Conservation (phyloP, 2,888 invertebrate species). For the Drepanosiphum platanoidis region DNA sequence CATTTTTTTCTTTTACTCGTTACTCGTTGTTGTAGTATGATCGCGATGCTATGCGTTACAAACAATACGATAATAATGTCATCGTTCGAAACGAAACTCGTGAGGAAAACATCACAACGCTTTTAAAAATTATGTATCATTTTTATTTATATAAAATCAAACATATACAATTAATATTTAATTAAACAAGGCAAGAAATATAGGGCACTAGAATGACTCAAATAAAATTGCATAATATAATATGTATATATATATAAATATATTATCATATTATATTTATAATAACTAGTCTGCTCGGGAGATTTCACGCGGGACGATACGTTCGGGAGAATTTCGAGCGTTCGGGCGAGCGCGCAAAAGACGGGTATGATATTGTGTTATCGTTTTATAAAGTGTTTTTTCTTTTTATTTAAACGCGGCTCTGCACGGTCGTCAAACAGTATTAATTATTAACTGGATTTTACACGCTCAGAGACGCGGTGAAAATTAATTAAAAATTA, state of each 20-base stretch:
- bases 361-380: not conserved
- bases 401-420: too few species aligned
- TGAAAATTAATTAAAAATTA: not conserved
- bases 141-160: slow-evolving; percentile 30
- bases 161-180: slow-evolving; percentile 41
- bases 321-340: not conserved
- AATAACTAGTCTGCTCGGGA: not conserved
- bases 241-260: too few species aligned
- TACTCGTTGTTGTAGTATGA: too few species aligned
- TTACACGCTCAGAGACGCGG: not conserved
- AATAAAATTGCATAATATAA: slow-evolving; percentile 27
- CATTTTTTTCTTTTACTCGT: too few species aligned
- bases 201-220: slow-evolving; percentile 50
- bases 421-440: too few species aligned
- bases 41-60: too few species aligned
- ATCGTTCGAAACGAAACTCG: too few species aligned
- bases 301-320: not conserved
- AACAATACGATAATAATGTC: too few species aligned
- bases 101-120: not conserved
- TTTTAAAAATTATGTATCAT: slow-evolving; percentile 31
- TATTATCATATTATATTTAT: not conserved
- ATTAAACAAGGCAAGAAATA: slow-evolving; percentile 57
- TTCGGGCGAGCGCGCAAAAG: not conserved
- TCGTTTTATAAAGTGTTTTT: too few species aligned
- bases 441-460: not conserved